These are phyloP conservation scores for Drosophila miranda DNA, from an alignment of 1,140 invertebrate species.

Conservation along the genomic window DNA sequence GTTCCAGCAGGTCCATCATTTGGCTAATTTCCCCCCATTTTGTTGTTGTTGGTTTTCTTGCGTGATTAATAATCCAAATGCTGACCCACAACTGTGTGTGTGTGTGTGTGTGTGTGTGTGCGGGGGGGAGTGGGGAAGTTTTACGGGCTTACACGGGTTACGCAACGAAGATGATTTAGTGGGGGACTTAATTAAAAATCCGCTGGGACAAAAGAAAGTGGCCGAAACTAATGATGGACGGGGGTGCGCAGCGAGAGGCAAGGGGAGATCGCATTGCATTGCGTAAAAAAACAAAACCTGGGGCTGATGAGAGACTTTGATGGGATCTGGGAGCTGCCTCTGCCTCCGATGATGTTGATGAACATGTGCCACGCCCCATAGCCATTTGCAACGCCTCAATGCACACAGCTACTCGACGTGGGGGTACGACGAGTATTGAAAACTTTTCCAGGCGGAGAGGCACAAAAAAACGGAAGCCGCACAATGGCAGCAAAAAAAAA, in stretches of 20 bases:
- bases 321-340: conserved; percentile 18
- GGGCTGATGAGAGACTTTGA: conserved; percentile 32
- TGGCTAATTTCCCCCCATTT: conserved; percentile 51
- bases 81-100: too few relatives aligned
- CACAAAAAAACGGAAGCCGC: conserved; percentile 77
- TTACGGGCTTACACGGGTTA: conserved; percentile 16
- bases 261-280: conserved; percentile 44
- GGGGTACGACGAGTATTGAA: conserved; percentile 56
- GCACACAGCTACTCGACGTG: conserved; percentile 58
- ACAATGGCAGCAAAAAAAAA: conserved; percentile 40
- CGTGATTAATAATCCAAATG: conserved; percentile 12
- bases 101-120: conserved; percentile 24
- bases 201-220: conserved; percentile 57
- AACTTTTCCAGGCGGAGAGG: conserved; percentile 54
- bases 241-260: conserved; percentile 6
- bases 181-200: conserved; percentile 56
- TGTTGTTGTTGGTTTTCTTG: conserved; percentile 16
- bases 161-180: conserved; percentile 47
- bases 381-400: conserved; percentile 75
- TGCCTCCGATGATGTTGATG: conserved; percentile 54
- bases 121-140: conserved; percentile 27
- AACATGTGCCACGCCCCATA: conserved; percentile 73
- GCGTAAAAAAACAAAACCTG: conserved; percentile 46
- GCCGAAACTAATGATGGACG: conserved; percentile 37
- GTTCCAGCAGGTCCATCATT: conserved; percentile 27